Evolutionary conservation across 2,113 vertebrate genomes (phyloP).

Genomic region (Xenopus borealis): DNA sequence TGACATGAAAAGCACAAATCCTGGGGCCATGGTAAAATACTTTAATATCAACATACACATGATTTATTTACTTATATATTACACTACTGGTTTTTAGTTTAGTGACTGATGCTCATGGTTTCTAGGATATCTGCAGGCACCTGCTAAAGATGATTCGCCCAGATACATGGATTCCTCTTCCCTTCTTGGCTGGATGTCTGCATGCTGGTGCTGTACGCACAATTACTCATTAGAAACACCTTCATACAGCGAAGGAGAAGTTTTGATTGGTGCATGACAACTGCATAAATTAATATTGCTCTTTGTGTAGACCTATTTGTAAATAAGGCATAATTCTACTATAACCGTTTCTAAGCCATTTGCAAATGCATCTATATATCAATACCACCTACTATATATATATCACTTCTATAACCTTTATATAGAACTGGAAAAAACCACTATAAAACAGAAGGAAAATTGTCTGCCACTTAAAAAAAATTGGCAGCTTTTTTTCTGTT

Average conservation of each 20-base stretch:
- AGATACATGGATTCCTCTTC: neutral
- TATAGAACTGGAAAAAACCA: too few species aligned
- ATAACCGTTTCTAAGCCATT: slow-evolving; percentile 19
- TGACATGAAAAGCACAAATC: slow-evolving; percentile 37
- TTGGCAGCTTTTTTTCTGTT: too few species aligned
- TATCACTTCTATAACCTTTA: too few species aligned
- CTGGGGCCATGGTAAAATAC: neutral
- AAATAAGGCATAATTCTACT: slow-evolving; percentile 22
- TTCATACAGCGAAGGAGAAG: neutral
- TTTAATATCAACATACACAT: slow-evolving; percentile 1
- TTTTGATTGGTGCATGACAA: slow-evolving; percentile 28
- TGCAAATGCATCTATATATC: too few species aligned
- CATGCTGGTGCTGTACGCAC: slow-evolving; percentile 7
- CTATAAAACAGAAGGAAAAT: too few species aligned
- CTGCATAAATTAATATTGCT: slow-evolving; percentile 11
- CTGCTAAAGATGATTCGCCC: neutral
- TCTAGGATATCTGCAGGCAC: neutral
- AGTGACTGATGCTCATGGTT: slow-evolving; percentile 6
- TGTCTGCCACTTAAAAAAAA: too few species aligned
- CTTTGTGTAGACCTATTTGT: slow-evolving; percentile 18
- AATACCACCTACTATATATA: too few species aligned
- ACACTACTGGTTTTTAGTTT: neutral
- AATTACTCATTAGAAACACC: slow-evolving; percentile 2
- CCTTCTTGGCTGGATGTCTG: neutral
- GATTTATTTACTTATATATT: slow-evolving; percentile 19